These are phyloP conservation scores for Caracal caracal DNA, from an alignment of 2,113 vertebrate genomes.

Conservation along the genomic window DNA sequence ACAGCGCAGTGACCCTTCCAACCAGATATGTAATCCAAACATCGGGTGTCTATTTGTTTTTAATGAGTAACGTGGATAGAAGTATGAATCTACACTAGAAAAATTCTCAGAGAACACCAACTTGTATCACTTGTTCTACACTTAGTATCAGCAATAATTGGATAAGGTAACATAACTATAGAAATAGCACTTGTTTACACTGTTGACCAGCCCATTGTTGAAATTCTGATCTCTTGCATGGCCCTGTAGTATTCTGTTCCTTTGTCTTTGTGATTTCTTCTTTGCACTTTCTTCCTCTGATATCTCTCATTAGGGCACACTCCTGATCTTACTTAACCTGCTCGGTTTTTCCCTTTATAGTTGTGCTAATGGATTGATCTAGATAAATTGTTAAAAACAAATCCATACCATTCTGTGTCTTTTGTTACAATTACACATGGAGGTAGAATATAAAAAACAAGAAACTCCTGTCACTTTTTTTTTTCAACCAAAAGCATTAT, in stretches of 20 bases:
- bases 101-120: neutral
- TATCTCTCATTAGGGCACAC: neutral
- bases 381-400: constrained; percentile 1
- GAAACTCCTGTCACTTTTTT: neutral
- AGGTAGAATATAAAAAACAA: constrained; percentile 20
- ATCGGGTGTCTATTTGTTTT: neutral
- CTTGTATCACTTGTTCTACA: neutral
- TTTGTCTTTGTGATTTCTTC: neutral
- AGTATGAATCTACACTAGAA: neutral
- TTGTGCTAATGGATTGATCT: neutral
- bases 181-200: neutral
- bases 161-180: neutral
- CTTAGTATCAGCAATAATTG: neutral
- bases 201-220: neutral
- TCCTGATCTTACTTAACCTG: neutral
- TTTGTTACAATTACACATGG: neutral
- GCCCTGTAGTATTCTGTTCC: neutral
- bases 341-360: neutral
- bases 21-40: neutral
- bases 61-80: neutral
- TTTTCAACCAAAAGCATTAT: constrained; percentile 27
- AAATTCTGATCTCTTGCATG: neutral
- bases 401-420: neutral
- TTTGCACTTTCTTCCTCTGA: neutral
- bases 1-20: neutral